These are phyloP conservation scores for Chloroclystis v-ata DNA, from an alignment of 2,888 invertebrate genomes.

Conservation along the genomic window DNA sequence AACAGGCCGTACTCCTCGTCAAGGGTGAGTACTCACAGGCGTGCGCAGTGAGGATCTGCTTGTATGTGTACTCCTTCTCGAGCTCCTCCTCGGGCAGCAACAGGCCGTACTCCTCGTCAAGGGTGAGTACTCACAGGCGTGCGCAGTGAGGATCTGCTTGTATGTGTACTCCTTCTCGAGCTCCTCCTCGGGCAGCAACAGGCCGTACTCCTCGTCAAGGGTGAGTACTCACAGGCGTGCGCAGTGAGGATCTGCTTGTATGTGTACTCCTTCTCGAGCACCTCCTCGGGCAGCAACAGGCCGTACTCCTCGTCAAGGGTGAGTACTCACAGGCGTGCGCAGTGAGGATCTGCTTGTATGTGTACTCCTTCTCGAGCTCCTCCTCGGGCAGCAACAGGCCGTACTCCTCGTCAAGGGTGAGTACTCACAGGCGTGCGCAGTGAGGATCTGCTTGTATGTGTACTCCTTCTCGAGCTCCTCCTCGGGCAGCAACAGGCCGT, in stretches of 20 bases:
- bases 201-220: no score
- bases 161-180: not conserved
- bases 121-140: not conserved
- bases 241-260: no score
- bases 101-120: no score
- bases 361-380: not conserved
- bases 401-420: no score
- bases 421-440: not conserved
- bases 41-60: no score
- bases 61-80: not conserved
- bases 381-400: not conserved
- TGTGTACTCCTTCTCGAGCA: not conserved
- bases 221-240: not conserved
- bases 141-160: no score
- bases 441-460: no score
- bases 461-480: not conserved
- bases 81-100: not conserved
- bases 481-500: not conserved
- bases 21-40: not conserved
- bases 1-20: no score
- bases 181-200: not conserved
- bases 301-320: no score
- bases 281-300: not conserved
- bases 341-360: no score
- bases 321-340: not conserved